Percentiles rank a stretch among this genome's conserved stretches.
Evolutionary conservation across 2,797 vertebrate genomes (phyloP).

Genomic region (Manis crassicaudata): DNA sequence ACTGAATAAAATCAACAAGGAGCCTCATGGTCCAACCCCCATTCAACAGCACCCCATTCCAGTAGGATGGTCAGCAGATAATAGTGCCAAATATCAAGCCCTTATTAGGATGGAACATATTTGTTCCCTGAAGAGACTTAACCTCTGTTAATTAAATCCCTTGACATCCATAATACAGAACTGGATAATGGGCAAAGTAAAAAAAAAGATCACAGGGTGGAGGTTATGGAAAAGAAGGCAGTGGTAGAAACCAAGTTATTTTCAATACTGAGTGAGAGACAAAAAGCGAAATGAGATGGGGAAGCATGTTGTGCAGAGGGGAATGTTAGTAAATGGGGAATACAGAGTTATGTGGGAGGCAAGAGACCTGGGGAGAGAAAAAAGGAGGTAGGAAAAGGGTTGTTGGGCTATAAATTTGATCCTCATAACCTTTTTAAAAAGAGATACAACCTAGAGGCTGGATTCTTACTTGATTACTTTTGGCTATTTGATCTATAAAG

Average conservation of each 20-base stretch:
- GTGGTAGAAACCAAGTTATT: neutral
- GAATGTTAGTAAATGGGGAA: neutral
- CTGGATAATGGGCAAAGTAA: neutral
- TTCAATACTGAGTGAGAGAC: neutral
- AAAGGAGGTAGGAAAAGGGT: neutral
- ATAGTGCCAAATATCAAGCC: neutral
- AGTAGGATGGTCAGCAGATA: neutral
- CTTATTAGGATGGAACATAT: neutral
- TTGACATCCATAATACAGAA: neutral
- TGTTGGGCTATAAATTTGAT: neutral
- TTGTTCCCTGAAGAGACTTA: neutral
- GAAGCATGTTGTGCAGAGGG: neutral
- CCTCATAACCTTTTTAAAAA: neutral
- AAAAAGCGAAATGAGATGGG: neutral
- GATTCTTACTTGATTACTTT: conserved; percentile 30
- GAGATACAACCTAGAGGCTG: neutral
- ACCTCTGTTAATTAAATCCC: neutral
- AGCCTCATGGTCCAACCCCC: neutral
- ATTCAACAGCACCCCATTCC: too few species aligned
- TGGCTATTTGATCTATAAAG: neutral
- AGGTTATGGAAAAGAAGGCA: neutral
- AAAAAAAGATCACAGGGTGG: neutral
- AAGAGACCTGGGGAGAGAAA: neutral
- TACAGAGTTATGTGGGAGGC: rapidly evolving
- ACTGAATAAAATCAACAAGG: neutral